Percentiles rank a stretch among this genome's conserved stretches.
Conservation (phyloP, 2,888 invertebrate genomes). For the Argyresthia albistria region DNA sequence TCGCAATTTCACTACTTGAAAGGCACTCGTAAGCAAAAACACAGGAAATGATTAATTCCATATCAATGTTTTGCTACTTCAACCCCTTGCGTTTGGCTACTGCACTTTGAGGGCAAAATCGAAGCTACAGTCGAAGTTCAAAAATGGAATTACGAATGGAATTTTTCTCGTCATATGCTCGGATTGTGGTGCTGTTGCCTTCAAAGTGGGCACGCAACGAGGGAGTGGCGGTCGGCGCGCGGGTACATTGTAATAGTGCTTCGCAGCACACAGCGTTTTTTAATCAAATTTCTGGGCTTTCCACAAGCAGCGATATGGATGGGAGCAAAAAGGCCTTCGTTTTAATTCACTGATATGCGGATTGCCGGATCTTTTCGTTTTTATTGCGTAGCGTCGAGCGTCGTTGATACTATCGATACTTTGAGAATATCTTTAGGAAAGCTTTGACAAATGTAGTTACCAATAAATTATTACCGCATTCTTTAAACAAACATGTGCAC, state of each 20-base stretch:
- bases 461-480: too few species aligned
- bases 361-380: background rate
- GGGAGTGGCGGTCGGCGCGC: constrained; percentile 13
- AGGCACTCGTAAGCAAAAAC: constrained; percentile 45
- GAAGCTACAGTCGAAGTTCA: background rate
- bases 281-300: constrained; percentile 58
- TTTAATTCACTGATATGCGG: constrained; percentile 32
- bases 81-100: constrained; percentile 2
- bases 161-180: constrained; percentile 2
- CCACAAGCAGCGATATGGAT: constrained; percentile 49
- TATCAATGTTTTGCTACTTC: constrained; percentile 35
- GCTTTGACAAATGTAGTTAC: too few species aligned
- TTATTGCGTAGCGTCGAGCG: constrained; percentile 17
- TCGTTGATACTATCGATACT: background rate
- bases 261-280: constrained; percentile 30
- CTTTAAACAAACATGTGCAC: too few species aligned
- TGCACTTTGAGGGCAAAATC: background rate
- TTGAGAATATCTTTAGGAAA: too few species aligned
- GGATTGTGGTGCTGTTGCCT: constrained; percentile 15
- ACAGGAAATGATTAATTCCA: constrained; percentile 51
- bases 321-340: constrained; percentile 15
- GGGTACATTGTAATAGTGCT: constrained; percentile 19
- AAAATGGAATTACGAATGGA: constrained; percentile 2
- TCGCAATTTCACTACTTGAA: constrained; percentile 62
- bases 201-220: constrained; percentile 14